Conservation (phyloP, 2,797 vertebrate genomes). For the Echeneis naucrates region DNA sequence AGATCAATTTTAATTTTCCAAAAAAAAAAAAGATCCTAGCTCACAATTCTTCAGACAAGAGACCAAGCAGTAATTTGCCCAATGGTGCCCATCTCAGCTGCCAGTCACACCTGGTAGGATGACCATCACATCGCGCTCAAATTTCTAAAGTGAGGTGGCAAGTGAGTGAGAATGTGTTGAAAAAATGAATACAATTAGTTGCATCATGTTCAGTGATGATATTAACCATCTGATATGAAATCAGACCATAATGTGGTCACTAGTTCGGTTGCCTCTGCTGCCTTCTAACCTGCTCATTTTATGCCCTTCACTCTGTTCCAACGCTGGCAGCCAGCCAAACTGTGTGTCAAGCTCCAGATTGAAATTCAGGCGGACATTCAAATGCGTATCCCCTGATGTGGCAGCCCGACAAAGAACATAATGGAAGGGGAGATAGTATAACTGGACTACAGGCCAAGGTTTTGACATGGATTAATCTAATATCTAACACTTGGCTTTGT, state of each 20-base stretch:
- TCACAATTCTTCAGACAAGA: too few species aligned
- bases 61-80: too few species aligned
- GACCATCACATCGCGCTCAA: too few species aligned
- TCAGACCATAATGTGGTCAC: neutral
- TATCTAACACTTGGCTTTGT: constrained; percentile 24
- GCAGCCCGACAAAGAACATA: constrained; percentile 36
- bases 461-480: constrained; percentile 34
- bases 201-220: neutral
- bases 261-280: neutral
- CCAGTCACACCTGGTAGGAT: too few species aligned
- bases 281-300: neutral
- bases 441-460: constrained; percentile 50
- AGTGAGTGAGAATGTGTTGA: too few species aligned
- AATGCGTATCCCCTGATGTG: constrained; percentile 37
- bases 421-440: constrained; percentile 49
- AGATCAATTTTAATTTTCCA: too few species aligned
- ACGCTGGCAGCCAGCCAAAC: neutral
- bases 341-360: constrained; percentile 18
- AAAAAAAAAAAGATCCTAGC: too few species aligned
- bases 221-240: neutral
- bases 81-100: too few species aligned
- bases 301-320: too few species aligned
- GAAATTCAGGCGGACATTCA: constrained; percentile 37
- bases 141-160: too few species aligned
- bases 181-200: neutral